Evolutionary conservation across 2,797 vertebrate genomes (phyloP).

Genomic region (Melanotaenia trifasciata): DNA sequence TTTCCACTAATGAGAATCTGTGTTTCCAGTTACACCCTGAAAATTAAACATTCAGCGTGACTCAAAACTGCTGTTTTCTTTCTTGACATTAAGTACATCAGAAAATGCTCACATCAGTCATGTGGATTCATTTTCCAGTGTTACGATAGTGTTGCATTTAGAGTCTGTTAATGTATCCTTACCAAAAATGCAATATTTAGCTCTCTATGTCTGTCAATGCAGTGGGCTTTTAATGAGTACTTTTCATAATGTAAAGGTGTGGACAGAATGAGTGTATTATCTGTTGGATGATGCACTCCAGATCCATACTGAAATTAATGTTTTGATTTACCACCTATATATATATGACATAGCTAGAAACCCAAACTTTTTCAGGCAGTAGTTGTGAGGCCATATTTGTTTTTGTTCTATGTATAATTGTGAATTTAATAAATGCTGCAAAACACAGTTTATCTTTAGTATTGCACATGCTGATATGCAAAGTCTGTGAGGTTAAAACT

Average conservation of each 20-base stretch:
- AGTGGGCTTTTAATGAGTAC: slow-evolving; percentile 53
- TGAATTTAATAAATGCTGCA: slow-evolving; percentile 17
- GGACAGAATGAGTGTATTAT: slow-evolving; percentile 53
- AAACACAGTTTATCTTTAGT: slow-evolving; percentile 2
- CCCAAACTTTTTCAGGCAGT: slow-evolving; percentile 4
- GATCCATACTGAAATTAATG: slow-evolving; percentile 34
- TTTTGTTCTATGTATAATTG: not conserved
- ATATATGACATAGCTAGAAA: not conserved
- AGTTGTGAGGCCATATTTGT: not conserved
- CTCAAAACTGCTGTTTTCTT: not conserved
- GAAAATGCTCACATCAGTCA: not conserved
- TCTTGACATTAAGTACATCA: not conserved
- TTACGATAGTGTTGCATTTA: slow-evolving; percentile 29
- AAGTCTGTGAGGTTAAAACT: not conserved
- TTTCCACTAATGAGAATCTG: slow-evolving; percentile 10
- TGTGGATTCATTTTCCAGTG: slow-evolving; percentile 21
- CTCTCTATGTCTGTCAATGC: slow-evolving; percentile 25
- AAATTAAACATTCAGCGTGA: slow-evolving; percentile 18
- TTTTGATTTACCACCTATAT: slow-evolving; percentile 38
- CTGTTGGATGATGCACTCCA: slow-evolving; percentile 20
- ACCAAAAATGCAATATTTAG: slow-evolving; percentile 49
- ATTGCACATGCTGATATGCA: not conserved
- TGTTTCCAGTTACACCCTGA: slow-evolving; percentile 1
- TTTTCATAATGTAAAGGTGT: slow-evolving; percentile 35
- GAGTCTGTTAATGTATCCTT: slow-evolving; percentile 37